Percentiles rank a stretch among this genome's conserved stretches.
Conservation (phyloP, 64 coral and sea anemone species). For the Catalaphyllia jardinei region DNA sequence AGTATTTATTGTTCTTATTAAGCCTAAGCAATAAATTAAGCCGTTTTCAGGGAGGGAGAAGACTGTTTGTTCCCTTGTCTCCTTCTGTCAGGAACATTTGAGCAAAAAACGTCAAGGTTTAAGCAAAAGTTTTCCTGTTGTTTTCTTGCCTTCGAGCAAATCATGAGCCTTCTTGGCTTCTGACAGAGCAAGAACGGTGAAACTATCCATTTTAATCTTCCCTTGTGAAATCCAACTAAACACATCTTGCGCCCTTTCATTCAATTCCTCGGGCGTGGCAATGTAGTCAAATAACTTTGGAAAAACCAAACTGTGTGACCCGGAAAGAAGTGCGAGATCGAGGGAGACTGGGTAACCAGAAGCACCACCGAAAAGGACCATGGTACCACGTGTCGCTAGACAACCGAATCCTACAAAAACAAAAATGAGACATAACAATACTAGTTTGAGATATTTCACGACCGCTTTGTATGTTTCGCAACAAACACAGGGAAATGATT, state of each 20-base stretch:
- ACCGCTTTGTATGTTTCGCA: too few relatives aligned
- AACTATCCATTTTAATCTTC: slow-evolving; percentile 49
- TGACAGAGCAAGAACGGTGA: slow-evolving; percentile 55
- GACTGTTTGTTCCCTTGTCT: too few relatives aligned
- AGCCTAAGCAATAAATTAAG: too few relatives aligned
- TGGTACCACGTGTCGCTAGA: slow-evolving; percentile 55
- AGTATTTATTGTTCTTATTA: too few relatives aligned
- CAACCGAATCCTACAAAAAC: slow-evolving; percentile 55
- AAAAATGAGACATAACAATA: neutral
- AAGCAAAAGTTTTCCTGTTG: slow-evolving; percentile 71
- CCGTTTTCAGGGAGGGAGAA: too few relatives aligned
- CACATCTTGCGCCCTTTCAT: slow-evolving; percentile 42
- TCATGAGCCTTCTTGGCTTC: slow-evolving; percentile 63
- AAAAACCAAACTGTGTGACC: slow-evolving; percentile 19
- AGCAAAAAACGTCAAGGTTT: slow-evolving; percentile 15
- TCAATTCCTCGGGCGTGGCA: slow-evolving; percentile 27
- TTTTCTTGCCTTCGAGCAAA: slow-evolving; percentile 50
- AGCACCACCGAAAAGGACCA: slow-evolving; percentile 58
- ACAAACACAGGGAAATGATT: too few relatives aligned
- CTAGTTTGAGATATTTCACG: too few relatives aligned
- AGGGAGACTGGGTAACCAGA: slow-evolving; percentile 62
- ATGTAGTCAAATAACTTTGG: slow-evolving; percentile 43
- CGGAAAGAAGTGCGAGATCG: neutral
- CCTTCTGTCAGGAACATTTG: neutral
- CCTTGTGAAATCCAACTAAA: slow-evolving; percentile 63